Base-by-base conservation (phyloP, 2,888 invertebrate genomes). In the Heliconius ismenius region DNA sequence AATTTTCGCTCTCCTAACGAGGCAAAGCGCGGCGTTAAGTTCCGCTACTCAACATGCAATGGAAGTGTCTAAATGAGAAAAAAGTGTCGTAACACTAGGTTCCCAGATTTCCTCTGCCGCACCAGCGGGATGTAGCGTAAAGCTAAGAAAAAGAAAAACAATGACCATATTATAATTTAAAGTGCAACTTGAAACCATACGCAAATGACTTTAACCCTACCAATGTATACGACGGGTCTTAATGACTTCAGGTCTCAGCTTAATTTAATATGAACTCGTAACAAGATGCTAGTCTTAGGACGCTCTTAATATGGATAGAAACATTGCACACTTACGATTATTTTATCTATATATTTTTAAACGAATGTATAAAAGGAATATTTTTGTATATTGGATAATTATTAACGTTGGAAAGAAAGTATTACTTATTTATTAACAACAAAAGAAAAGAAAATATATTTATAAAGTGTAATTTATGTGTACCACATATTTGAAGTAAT, bases 181-280 rank as follows among this genome's bases (percentile, higher is more conserved):
- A 43, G 15, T 36, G 39, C n/a, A 15, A 70, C 32, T 36, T 13
- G 32, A 70, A 70, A 54, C 58, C 32, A 70, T 70, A 58, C 70
- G 15, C n/a, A 70, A 70, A 70, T 70, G 32, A 24, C 15, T 54
- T 86, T 88, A 89, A 88, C 87, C 87, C 87, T 84, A 86, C 84
- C 85, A 88, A 89, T 92, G 93, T 88, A 88, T 89, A 89, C 91
- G 92, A 92, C 92, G 90, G 89, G 83, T 87, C 88, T 81, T 91
- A 92, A 93, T 91, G 93, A 91, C 89, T 89, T 87, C 78, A 84
- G 88, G 87, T 87, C 87, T 89, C 84, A 89, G 90, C 92, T 92
- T 92, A 92, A 93, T 92, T 92, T 92, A 91, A 92, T 91, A 91
- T 91, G 88, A 91, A 91, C 90, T 87, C 86, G 89, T 81, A 83